Conservation (phyloP, 1,140 invertebrate genomes). For the Bombus consobrinus region DNA sequence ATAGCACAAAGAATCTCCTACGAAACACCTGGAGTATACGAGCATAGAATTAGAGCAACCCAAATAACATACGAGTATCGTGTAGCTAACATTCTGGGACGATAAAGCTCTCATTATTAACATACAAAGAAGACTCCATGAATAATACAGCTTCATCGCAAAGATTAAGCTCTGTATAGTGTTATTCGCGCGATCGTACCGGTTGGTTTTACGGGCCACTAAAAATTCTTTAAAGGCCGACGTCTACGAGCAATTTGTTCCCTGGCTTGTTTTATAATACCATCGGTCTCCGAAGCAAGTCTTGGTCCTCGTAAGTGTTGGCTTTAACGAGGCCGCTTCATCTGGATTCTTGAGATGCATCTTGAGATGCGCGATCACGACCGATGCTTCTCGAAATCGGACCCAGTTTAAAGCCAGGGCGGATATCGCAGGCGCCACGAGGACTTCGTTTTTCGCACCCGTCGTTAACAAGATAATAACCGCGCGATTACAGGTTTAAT, state of each 20-base stretch:
- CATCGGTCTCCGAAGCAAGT: background rate
- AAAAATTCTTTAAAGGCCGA: conserved; percentile 12
- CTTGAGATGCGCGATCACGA: background rate
- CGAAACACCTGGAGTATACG: too few relatives aligned
- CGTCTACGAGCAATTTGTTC: conserved; percentile 21
- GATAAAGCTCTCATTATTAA: background rate
- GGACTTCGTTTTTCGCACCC: conserved; percentile 52
- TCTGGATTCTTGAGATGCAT: conserved; percentile 3
- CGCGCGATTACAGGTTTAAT: conserved; percentile 78
- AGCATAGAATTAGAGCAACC: too few relatives aligned
- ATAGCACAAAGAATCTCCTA: too few relatives aligned
- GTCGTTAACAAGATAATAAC: conserved; percentile 80
- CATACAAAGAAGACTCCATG: background rate
- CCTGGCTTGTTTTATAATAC: background rate
- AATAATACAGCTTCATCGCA: background rate
- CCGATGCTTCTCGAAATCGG: conserved; percentile 25
- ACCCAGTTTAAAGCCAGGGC: background rate
- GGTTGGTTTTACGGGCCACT: background rate
- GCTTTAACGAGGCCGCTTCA: conserved; percentile 8
- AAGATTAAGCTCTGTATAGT: too few relatives aligned
- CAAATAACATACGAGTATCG: background rate
- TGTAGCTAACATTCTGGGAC: background rate
- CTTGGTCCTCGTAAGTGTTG: background rate
- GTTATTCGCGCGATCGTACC: background rate
- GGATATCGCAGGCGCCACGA: background rate